phyloP scores from a whole-genome alignment of 2,113 vertebrate species.

The Pelmatolapia mariae region DNA sequence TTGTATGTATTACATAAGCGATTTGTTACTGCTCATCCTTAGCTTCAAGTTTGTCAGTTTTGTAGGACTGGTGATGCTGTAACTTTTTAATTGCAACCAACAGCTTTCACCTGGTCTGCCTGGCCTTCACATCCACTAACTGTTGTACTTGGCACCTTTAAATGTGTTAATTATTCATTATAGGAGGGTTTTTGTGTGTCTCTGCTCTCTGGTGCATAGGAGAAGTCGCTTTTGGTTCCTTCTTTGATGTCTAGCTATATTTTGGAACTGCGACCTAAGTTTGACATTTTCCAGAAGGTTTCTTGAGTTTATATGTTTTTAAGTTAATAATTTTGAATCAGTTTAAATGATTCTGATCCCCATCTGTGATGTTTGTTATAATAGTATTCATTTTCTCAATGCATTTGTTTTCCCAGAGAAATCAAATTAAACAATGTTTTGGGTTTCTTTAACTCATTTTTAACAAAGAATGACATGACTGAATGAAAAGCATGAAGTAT shows the following conservation, averaged over 20 bases:
- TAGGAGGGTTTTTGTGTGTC: conserved; percentile 2
- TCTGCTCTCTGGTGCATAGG: not conserved
- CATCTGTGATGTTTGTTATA: not conserved
- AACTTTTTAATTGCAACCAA: not conserved
- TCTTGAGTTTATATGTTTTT: not conserved
- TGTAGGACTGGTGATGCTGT: not conserved
- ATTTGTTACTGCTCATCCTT: not conserved
- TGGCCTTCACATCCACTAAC: not conserved
- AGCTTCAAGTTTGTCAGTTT: not conserved
- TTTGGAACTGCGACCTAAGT: not conserved
- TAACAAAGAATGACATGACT: not conserved
- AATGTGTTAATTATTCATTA: conserved; percentile 35
- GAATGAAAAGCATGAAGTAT: not conserved
- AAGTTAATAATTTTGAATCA: not conserved
- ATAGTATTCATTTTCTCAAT: not conserved
- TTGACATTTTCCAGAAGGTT: not conserved
- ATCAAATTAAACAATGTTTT: not conserved
- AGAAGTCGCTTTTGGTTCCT: not conserved
- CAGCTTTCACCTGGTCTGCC: not conserved
- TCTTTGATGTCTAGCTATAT: not conserved
- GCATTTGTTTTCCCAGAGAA: not conserved
- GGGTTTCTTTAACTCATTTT: not conserved
- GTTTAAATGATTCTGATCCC: not conserved
- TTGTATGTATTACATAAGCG: not conserved
- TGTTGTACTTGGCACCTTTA: conserved; percentile 9